A percentile compares a stretch with the other conserved stretches of the same genome.
These are phyloP conservation scores for Stenoptilia bipunctidactyla DNA, from an alignment of 2,888 invertebrate species.

Conservation along the genomic window DNA sequence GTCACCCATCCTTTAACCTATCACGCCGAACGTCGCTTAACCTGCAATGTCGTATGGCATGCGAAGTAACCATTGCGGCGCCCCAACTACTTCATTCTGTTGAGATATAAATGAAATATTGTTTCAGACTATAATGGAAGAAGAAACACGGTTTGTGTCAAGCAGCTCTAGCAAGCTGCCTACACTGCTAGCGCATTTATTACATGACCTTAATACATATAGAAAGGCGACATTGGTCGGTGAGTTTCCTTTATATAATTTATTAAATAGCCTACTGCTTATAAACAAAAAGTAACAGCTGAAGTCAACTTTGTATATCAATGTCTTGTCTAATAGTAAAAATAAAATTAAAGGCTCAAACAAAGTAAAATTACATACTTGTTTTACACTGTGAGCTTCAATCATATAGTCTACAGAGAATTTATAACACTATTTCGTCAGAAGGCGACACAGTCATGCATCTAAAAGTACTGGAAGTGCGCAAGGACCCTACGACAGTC, in stretches of 20 bases:
- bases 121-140: slow-evolving; percentile 82
- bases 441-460: slow-evolving; percentile 91
- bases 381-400: no score
- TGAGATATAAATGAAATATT: background rate
- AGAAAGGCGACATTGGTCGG: slow-evolving; percentile 83
- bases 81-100: background rate
- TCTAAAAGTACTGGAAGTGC: slow-evolving; percentile 86
- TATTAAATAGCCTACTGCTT: no score
- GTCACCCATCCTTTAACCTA: background rate
- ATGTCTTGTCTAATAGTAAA: no score
- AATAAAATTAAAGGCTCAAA: no score
- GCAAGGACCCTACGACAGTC: slow-evolving; percentile 85
- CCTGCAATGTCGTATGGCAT: no score
- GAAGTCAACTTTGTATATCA: no score
- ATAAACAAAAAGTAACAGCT: no score
- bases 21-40: no score
- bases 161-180: slow-evolving; percentile 79
- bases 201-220: slow-evolving; percentile 84
- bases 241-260: no score
- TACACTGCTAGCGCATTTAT: slow-evolving; percentile 82
- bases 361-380: no score
- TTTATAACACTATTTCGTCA: slow-evolving; percentile 26
- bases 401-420: no score
- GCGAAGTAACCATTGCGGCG: background rate
- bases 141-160: slow-evolving; percentile 88